Conservation (phyloP, 2,888 invertebrate species). For the Rhynchonema sp. region DNA sequence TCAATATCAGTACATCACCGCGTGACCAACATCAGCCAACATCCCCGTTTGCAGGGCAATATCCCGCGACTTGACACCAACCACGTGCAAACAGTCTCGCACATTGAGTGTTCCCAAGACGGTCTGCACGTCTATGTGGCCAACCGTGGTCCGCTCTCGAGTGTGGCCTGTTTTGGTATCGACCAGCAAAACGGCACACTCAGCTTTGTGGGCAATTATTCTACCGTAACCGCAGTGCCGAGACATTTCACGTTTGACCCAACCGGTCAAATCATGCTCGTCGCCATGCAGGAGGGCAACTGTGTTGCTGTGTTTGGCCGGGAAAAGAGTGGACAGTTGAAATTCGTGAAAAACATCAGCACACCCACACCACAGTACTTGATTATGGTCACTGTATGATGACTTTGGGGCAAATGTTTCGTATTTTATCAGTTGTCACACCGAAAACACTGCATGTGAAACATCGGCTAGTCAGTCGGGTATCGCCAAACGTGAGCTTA, state of each 20-base stretch:
- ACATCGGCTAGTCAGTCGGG: no score
- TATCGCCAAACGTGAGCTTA: no score
- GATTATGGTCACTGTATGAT: no score
- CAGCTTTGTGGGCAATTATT: neutral
- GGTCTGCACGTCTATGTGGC: neutral
- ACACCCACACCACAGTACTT: no score
- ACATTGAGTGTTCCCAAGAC: neutral
- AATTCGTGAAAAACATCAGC: no score
- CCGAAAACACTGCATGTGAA: no score
- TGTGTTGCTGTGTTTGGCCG: neutral
- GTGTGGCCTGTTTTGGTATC: neutral
- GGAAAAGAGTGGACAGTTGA: neutral
- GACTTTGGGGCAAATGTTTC: no score
- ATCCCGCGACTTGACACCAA: neutral
- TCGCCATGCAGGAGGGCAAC: neutral
- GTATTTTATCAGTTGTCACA: no score
- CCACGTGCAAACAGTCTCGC: neutral
- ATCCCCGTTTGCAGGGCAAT: neutral
- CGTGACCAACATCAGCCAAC: neutral
- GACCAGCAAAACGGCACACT: neutral
- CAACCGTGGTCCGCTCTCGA: neutral
- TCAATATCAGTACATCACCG: no score
- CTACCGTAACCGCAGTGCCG: neutral
- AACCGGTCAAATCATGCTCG: neutral
- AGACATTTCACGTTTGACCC: neutral